These are phyloP conservation scores for Gila robusta DNA, from an alignment of 2,797 vertebrate species.

Conservation along the genomic window DNA sequence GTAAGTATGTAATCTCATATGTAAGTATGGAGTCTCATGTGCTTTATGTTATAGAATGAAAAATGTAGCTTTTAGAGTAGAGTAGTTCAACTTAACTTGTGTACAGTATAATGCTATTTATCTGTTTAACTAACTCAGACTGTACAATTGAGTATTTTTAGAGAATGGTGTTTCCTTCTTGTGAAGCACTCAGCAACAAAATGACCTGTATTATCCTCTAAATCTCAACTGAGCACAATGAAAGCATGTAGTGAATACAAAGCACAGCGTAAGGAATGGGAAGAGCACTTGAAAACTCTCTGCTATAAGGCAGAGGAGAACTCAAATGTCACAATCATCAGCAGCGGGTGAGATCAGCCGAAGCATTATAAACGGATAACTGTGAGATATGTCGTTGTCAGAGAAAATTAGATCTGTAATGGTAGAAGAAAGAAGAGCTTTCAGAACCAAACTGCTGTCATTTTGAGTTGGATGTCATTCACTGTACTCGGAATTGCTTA, in stretches of 20 bases:
- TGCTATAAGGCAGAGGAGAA: constrained; percentile 25
- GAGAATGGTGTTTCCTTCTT: constrained; percentile 15
- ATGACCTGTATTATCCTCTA: constrained; percentile 50
- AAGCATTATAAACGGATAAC: background rate
- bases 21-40: background rate
- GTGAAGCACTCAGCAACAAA: constrained; percentile 26
- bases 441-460: constrained; percentile 12
- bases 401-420: constrained; percentile 28
- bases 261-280: constrained; percentile 21
- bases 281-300: constrained; percentile 25
- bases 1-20: background rate
- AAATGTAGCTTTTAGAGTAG: background rate
- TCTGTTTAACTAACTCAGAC: background rate
- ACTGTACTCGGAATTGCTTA: constrained; percentile 9
- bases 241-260: constrained; percentile 35
- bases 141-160: background rate
- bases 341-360: constrained; percentile 30
- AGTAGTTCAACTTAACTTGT: background rate
- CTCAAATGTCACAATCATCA: constrained; percentile 43
- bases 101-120: constrained; percentile 15
- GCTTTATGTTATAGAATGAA: background rate
- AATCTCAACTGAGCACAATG: constrained; percentile 24
- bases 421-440: constrained; percentile 9
- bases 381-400: constrained; percentile 5
- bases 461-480: constrained; percentile 27